These are phyloP conservation scores for Eclectus roratus DNA, from an alignment of 2,113 vertebrate species.

Conservation along the genomic window DNA sequence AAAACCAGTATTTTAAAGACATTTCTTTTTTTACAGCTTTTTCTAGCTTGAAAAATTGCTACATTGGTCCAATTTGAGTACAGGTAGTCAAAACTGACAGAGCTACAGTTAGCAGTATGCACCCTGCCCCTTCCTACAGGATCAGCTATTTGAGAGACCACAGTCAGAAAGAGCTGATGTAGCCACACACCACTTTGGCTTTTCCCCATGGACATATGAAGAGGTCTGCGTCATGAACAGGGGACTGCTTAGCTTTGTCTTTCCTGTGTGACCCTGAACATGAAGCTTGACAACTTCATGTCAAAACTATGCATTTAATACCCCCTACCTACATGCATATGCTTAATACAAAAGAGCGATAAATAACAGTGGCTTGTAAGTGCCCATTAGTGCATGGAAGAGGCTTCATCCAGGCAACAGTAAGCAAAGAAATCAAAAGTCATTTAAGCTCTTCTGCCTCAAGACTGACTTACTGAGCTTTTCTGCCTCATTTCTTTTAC, in stretches of 20 bases:
- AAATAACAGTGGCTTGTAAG: not conserved
- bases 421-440: not conserved
- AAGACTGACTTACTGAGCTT: not conserved
- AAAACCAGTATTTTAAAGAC: not conserved
- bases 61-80: not conserved
- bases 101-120: not conserved
- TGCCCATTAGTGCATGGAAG: not conserved
- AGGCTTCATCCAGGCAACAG: not conserved
- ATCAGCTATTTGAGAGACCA: not conserved
- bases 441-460: not conserved
- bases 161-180: not conserved
- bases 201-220: rapidly evolving
- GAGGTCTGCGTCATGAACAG: not conserved
- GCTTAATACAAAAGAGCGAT: not conserved
- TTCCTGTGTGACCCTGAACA: not conserved
- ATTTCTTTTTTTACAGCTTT: not conserved
- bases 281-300: not conserved
- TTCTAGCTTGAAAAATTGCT: not conserved
- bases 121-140: not conserved
- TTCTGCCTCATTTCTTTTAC: not conserved
- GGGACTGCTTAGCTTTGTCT: not conserved
- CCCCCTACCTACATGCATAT: not conserved
- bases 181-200: rapidly evolving
- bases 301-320: not conserved
- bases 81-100: not conserved